These are phyloP conservation scores for Dasysyrphus albostriatus DNA, from an alignment of 2,888 invertebrate species.

Conservation along the genomic window DNA sequence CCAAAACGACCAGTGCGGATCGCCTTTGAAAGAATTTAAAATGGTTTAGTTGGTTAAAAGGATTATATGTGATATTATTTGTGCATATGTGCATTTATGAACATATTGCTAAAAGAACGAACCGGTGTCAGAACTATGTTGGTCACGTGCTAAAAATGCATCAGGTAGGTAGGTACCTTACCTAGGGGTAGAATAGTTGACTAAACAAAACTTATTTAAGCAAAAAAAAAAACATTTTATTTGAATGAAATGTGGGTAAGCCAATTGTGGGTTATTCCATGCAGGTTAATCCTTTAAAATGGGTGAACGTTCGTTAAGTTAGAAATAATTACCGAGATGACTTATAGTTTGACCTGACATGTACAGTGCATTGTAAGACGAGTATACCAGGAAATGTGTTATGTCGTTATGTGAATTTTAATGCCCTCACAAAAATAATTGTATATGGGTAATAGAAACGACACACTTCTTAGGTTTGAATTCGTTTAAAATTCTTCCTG, in stretches of 20 bases:
- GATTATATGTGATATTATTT: conserved; percentile 26
- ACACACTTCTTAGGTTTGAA: conserved; percentile 13
- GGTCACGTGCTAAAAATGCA: conserved; percentile 54
- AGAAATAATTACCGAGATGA: conserved; percentile 39
- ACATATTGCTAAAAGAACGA: conserved; percentile 18
- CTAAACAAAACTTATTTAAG: conserved; percentile 39
- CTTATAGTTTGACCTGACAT: conserved; percentile 40
- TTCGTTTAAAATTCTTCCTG: conserved; percentile 20
- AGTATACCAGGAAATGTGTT: conserved; percentile 15
- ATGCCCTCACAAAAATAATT: conserved; percentile 3
- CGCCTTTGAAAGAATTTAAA: conserved; percentile 51
- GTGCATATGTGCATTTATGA: too few relatives aligned
- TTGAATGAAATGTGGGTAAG: conserved; percentile 51
- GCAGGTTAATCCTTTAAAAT: conserved; percentile 48
- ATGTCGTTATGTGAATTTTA: conserved; percentile 21
- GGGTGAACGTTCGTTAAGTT: conserved; percentile 18
- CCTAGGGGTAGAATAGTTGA: conserved; percentile 17
- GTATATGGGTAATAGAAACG: too few relatives aligned
- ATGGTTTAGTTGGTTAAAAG: conserved; percentile 58
- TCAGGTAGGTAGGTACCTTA: not conserved
- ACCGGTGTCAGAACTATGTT: not conserved
- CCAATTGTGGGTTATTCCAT: conserved; percentile 40
- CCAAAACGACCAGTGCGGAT: conserved; percentile 10
- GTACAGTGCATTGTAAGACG: not conserved
- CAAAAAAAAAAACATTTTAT: not conserved